Conservation (phyloP, 2,888 invertebrate species). For the Xestia xanthographa region DNA sequence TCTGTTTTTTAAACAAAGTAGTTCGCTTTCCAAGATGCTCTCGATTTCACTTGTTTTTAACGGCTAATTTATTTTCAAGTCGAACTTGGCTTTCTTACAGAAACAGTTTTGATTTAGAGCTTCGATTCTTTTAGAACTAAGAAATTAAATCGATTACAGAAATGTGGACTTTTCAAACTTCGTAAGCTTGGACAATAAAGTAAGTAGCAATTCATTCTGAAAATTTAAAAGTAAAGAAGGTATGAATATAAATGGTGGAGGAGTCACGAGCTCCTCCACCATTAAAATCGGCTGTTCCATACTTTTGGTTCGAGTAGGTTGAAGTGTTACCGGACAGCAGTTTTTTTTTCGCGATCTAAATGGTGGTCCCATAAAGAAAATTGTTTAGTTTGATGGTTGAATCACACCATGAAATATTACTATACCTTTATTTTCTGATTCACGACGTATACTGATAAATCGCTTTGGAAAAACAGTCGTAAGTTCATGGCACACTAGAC, state of each 20-base stretch:
- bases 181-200: background rate
- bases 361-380: no score
- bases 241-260: no score
- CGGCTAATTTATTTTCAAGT: slow-evolving; percentile 30
- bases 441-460: no score
- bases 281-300: no score
- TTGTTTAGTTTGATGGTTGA: no score
- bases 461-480: background rate
- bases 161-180: background rate
- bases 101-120: slow-evolving; percentile 20
- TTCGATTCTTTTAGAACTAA: background rate
- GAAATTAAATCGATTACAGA: background rate
- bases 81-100: slow-evolving; percentile 7
- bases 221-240: background rate
- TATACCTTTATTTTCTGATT: no score
- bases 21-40: background rate
- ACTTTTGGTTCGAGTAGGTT: no score
- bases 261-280: no score
- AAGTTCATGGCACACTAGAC: no score
- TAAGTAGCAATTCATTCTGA: background rate
- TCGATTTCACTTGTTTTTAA: slow-evolving; percentile 28
- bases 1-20: background rate
- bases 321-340: no score
- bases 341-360: no score
- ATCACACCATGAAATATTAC: no score